A percentile compares a stretch with the other conserved stretches of the same genome.
Conservation (phyloP, 2,113 vertebrate genomes). For the Dinomys branickii region DNA sequence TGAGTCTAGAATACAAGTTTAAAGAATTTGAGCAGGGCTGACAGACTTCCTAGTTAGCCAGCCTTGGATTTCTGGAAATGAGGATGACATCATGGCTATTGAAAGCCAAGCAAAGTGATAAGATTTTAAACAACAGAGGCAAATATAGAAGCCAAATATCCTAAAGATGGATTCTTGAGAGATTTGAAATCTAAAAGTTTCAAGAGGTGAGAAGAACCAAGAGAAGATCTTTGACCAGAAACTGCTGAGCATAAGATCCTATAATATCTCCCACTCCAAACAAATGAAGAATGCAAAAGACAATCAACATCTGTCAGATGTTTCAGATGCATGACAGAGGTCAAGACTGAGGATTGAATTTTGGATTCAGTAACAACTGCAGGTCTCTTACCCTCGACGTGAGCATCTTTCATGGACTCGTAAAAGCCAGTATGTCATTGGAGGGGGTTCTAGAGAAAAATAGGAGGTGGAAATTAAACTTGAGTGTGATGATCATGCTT, state of each 20-base stretch:
- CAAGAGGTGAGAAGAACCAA: not conserved
- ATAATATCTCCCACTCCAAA: not conserved
- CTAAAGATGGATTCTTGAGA: not conserved
- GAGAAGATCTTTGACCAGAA: not conserved
- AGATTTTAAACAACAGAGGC: not conserved
- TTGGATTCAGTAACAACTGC: not conserved
- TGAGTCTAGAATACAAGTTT: not conserved
- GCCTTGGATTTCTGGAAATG: not conserved
- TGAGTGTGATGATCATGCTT: not conserved
- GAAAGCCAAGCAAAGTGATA: not conserved
- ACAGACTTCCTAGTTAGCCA: not conserved
- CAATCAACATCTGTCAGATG: not conserved
- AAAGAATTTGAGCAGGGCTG: not conserved
- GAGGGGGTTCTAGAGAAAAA: not conserved
- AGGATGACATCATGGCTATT: not conserved
- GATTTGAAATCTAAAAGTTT: not conserved
- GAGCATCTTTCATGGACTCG: not conserved
- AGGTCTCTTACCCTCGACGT: not conserved
- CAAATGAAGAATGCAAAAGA: not conserved
- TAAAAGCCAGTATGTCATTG: not conserved
- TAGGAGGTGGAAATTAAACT: not conserved
- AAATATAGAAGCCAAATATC: not conserved
- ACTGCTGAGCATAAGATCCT: rapidly evolving
- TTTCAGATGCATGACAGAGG: not conserved
- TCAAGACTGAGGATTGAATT: not conserved